Conservation (phyloP, 1,140 invertebrate genomes). For the Drosophila ohnishii region DNA sequence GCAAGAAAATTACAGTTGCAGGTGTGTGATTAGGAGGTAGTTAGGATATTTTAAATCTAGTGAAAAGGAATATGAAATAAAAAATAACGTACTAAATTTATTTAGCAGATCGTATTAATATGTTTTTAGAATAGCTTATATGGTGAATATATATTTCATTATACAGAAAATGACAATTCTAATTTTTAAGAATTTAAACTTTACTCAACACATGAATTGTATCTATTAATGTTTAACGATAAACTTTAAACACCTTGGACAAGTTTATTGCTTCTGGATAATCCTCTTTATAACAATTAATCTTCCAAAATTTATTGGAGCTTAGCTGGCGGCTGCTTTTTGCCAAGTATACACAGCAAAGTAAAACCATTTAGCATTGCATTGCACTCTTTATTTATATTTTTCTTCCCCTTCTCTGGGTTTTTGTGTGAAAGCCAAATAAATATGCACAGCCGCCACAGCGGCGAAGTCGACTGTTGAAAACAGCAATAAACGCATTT, state of each 20-base stretch:
- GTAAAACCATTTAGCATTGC: conserved; percentile 34
- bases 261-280: conserved; percentile 2
- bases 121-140: background rate
- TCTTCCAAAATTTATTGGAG: conserved; percentile 20
- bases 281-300: conserved; percentile 6
- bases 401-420: conserved; percentile 6
- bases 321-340: conserved; percentile 16
- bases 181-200: background rate
- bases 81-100: background rate
- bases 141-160: no score
- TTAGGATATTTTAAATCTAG: background rate
- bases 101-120: background rate
- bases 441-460: conserved; percentile 53
- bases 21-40: conserved; percentile 1
- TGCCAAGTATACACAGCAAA: conserved; percentile 20
- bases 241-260: background rate
- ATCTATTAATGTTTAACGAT: no score
- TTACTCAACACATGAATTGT: background rate
- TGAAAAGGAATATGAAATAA: background rate
- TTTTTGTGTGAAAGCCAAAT: conserved; percentile 45
- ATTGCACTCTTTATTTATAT: conserved; percentile 26
- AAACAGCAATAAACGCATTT: conserved; percentile 75
- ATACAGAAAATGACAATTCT: background rate
- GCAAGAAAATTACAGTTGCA: background rate
- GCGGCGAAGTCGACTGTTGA: conserved; percentile 51